A percentile compares a stretch with the other conserved stretches of the same genome.
These are phyloP conservation scores for Lepidurus couesii DNA, from an alignment of 1,140 invertebrate genomes.

Conservation along the genomic window DNA sequence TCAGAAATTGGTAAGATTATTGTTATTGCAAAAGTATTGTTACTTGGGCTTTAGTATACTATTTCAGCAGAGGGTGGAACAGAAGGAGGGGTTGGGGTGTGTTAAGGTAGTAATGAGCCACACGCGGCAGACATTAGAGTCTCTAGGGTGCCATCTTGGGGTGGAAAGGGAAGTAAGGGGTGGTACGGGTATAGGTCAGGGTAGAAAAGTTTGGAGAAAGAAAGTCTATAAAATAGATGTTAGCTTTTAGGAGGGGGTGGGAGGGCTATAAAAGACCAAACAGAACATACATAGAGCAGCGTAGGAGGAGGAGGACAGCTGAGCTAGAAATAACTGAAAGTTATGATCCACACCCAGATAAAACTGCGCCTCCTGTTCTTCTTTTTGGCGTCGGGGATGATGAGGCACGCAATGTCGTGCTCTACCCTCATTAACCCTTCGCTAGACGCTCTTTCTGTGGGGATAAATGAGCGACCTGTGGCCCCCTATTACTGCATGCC, in stretches of 20 bases:
- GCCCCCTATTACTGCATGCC: background rate
- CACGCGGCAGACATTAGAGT: constrained; percentile 6
- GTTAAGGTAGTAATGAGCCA: constrained; percentile 14
- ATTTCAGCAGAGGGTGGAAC: background rate
- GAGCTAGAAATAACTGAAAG: constrained; percentile 1
- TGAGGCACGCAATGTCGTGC: constrained; percentile 9
- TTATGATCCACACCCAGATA: constrained; percentile 4
- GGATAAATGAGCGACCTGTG: constrained; percentile 9
- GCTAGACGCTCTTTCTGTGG: background rate
- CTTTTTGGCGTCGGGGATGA: background rate
- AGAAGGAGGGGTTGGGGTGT: background rate
- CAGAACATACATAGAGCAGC: background rate
- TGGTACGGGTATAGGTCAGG: background rate
- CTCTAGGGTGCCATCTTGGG: constrained; percentile 6
- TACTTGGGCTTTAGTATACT: background rate
- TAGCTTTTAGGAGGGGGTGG: background rate
- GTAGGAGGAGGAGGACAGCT: background rate
- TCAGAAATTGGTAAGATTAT: too few species aligned
- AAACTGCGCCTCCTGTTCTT: background rate
- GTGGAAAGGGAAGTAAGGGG: background rate
- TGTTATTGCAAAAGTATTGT: background rate
- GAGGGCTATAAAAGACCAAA: background rate
- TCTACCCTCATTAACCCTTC: constrained; percentile 10
- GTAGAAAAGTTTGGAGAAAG: background rate
- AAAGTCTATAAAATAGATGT: too few species aligned